Evolutionary conservation across 64 coral and sea anemone species (phyloP).

Genomic region (Montipora capricornis): DNA sequence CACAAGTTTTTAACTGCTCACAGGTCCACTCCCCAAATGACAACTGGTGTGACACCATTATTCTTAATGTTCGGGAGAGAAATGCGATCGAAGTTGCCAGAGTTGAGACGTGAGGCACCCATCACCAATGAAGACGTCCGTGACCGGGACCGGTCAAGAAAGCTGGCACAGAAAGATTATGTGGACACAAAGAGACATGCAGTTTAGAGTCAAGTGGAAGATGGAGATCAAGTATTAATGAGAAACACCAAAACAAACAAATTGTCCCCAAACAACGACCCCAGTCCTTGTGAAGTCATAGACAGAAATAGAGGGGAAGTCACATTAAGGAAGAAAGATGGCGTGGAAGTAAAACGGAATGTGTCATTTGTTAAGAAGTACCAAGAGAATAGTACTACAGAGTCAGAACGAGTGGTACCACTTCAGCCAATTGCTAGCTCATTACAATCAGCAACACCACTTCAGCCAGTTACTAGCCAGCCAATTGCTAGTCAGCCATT

Average conservation of each 20-base stretch:
- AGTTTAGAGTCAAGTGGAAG: too few species aligned
- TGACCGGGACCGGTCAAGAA: neutral
- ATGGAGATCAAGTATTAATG: neutral
- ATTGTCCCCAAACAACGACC: neutral
- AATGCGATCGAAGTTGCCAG: neutral
- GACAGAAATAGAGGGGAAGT: conserved; percentile 9
- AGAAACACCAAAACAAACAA: conserved; percentile 21
- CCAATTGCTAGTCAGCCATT: neutral
- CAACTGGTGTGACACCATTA: conserved; percentile 9
- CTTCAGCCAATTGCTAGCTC: neutral
- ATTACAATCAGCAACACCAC: neutral
- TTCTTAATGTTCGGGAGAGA: conserved; percentile 17
- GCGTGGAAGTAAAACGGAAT: neutral
- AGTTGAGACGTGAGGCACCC: too few species aligned
- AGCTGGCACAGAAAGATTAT: conserved; percentile 27
- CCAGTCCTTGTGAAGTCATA: conserved; percentile 15
- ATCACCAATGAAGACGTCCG: too few species aligned
- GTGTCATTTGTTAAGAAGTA: conserved; percentile 15
- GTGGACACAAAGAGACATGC: too few species aligned
- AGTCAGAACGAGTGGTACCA: neutral
- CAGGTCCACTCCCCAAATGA: conserved; percentile 9
- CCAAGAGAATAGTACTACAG: neutral
- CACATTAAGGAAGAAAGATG: neutral
- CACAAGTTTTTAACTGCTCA: neutral
- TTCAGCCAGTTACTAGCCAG: neutral